These are phyloP conservation scores for Xestia c-nigrum DNA, from an alignment of 2,888 invertebrate genomes.

Conservation along the genomic window DNA sequence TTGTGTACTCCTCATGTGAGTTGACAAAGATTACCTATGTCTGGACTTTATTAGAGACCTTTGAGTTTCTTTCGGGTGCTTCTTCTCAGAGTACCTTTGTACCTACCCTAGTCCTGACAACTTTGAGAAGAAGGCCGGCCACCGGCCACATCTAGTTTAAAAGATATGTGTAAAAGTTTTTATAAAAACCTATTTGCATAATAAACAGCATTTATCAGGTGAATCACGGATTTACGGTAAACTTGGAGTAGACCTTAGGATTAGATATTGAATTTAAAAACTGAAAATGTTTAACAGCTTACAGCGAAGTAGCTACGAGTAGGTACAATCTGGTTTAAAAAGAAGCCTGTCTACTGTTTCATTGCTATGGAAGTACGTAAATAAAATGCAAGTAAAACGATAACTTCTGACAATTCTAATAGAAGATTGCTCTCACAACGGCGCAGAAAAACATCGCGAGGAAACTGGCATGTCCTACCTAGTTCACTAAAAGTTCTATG, in stretches of 20 bases:
- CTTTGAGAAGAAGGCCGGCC: too few species aligned
- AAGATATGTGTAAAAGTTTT: too few species aligned
- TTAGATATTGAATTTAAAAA: neutral
- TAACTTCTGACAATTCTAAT: neutral
- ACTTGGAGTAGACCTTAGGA: neutral
- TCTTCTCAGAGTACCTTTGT: too few species aligned
- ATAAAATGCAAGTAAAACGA: neutral
- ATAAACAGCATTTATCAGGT: too few species aligned
- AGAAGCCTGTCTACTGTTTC: neutral
- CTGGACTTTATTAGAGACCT: too few species aligned
- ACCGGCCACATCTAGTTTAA: too few species aligned
- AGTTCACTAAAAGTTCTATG: neutral
- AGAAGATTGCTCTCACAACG: neutral
- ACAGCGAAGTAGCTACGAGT: neutral
- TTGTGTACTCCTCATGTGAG: too few species aligned
- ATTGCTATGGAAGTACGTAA: too few species aligned
- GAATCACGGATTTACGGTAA: neutral
- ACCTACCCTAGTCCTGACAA: too few species aligned
- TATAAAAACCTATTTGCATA: too few species aligned
- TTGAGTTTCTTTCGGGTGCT: too few species aligned
- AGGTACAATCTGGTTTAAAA: neutral
- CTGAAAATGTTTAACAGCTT: neutral
- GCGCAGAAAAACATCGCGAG: neutral
- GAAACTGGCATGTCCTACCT: neutral
- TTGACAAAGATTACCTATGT: too few species aligned